Percentiles rank a stretch among this genome's conserved stretches.
Evolutionary conservation across 1,140 invertebrate species (phyloP).

Genomic region (Triops longicaudatus): DNA sequence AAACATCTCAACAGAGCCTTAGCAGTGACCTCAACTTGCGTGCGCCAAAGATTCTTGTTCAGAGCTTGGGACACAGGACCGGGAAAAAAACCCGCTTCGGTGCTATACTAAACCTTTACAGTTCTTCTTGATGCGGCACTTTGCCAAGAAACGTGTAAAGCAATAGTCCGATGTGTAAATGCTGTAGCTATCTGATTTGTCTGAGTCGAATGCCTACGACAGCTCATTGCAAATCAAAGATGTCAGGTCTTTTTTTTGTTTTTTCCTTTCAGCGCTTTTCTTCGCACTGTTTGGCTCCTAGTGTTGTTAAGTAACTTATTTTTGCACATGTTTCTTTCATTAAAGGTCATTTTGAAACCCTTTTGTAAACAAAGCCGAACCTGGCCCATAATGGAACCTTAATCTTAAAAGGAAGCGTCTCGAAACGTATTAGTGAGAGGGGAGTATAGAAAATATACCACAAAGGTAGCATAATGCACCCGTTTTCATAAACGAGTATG

Average conservation of each 20-base stretch:
- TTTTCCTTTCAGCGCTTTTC: too few species aligned
- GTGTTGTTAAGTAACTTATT: too few species aligned
- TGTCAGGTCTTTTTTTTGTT: not conserved
- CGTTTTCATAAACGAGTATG: too few species aligned
- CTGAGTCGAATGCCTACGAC: not conserved
- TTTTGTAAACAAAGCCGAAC: not conserved
- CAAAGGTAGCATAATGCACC: too few species aligned
- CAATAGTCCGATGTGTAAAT: not conserved
- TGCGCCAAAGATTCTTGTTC: not conserved
- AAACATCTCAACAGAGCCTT: too few species aligned
- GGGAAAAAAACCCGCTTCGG: not conserved
- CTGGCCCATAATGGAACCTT: not conserved
- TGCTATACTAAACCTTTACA: not conserved
- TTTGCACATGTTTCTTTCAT: too few species aligned
- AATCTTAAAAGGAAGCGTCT: not conserved
- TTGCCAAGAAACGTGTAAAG: not conserved
- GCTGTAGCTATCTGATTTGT: not conserved
- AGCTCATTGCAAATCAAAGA: not conserved
- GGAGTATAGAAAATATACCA: not conserved
- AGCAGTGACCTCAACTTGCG: too few species aligned
- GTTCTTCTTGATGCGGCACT: not conserved
- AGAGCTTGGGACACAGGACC: not conserved
- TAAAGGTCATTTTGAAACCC: too few species aligned
- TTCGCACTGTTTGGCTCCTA: too few species aligned
- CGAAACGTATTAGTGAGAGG: not conserved